Conservation (phyloP, 92 coral and sea anemone species). For the Epizoanthus fatuus region DNA sequence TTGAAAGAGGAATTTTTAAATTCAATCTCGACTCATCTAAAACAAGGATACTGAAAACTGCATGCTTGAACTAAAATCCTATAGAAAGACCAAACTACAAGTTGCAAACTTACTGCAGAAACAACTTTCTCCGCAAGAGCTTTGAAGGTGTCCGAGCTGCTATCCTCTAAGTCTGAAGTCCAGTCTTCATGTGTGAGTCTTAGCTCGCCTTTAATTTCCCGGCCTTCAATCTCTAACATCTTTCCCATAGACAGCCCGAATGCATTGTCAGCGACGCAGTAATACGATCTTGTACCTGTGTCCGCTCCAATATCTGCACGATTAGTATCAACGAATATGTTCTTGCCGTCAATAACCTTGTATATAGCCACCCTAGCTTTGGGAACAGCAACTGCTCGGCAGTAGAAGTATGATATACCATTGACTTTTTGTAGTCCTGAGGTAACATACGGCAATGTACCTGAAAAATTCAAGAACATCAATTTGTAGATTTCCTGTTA, state of each 20-base stretch:
- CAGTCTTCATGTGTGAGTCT: slow-evolving; percentile 73
- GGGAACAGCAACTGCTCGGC: slow-evolving; percentile 82
- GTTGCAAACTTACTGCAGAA: slow-evolving; percentile 63
- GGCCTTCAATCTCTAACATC: slow-evolving; percentile 55
- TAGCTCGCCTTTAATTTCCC: slow-evolving; percentile 71
- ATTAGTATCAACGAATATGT: slow-evolving; percentile 24
- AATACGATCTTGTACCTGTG: slow-evolving; percentile 73
- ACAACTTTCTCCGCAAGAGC: slow-evolving; percentile 53
- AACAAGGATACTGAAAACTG: too few species aligned
- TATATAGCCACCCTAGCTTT: slow-evolving; percentile 63
- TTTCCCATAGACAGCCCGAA: slow-evolving; percentile 81
- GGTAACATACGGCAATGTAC: slow-evolving; percentile 72
- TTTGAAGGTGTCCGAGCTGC: slow-evolving; percentile 53
- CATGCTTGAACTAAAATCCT: background rate
- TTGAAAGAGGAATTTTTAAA: too few species aligned
- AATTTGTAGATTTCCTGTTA: too few species aligned
- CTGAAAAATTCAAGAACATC: slow-evolving; percentile 19
- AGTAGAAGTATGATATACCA: slow-evolving; percentile 66
- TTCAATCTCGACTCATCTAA: too few species aligned
- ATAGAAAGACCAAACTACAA: too few species aligned
- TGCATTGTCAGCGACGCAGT: slow-evolving; percentile 80
- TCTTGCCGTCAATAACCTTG: slow-evolving; percentile 61
- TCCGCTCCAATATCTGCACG: slow-evolving; percentile 52
- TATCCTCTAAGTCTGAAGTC: slow-evolving; percentile 59
- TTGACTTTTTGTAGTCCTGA: slow-evolving; percentile 64